These are phyloP conservation scores for Mythimna ferrago DNA, from an alignment of 2,888 invertebrate species.

Conservation along the genomic window DNA sequence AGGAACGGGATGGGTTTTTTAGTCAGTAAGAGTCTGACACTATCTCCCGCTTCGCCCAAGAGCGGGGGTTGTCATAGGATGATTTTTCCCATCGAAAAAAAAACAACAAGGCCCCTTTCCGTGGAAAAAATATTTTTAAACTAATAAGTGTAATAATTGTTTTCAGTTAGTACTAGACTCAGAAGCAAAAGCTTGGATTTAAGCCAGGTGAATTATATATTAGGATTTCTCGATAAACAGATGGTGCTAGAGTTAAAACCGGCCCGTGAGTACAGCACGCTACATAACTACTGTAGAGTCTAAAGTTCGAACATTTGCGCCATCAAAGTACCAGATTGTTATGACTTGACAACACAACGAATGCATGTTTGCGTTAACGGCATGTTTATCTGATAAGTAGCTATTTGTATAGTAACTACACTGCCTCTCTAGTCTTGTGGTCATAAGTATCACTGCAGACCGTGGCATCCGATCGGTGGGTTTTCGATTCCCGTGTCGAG, in stretches of 20 bases:
- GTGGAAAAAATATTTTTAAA: neutral
- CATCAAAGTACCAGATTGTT: conserved; percentile 4
- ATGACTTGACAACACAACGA: conserved; percentile 10
- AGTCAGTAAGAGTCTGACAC: too few relatives aligned
- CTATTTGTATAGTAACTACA: neutral
- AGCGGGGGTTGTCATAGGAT: too few relatives aligned
- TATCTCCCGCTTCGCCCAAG: too few relatives aligned
- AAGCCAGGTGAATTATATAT: conserved; percentile 28
- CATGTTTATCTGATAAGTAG: conserved; percentile 3
- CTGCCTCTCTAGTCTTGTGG: too few relatives aligned
- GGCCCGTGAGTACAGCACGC: neutral
- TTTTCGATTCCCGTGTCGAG: too few relatives aligned
- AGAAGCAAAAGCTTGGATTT: conserved; percentile 23
- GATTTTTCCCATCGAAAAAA: too few relatives aligned
- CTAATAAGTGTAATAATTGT: neutral
- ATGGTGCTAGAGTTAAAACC: conserved; percentile 7
- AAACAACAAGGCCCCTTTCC: too few relatives aligned
- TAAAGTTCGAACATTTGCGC: conserved; percentile 10
- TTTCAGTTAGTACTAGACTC: neutral
- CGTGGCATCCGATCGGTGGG: too few relatives aligned
- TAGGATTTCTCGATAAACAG: conserved; percentile 17
- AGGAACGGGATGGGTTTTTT: too few relatives aligned
- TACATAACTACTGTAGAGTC: conserved; percentile 11
- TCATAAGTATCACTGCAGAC: too few relatives aligned
- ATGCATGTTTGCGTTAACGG: conserved; percentile 17